Conservation (phyloP, 2,797 vertebrate species). For the Valencia hispanica region DNA sequence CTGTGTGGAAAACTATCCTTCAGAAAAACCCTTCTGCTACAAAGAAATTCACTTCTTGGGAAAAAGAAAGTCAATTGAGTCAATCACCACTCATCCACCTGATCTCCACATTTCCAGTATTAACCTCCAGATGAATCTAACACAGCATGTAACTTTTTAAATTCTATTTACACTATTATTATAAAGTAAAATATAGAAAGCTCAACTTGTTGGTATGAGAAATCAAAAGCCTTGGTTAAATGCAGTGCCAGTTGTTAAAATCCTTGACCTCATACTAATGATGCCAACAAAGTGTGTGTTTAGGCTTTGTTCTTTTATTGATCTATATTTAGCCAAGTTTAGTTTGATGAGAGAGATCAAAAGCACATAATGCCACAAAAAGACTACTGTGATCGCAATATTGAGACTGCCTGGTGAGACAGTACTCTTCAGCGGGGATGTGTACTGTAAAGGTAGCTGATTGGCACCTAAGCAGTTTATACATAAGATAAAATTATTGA, state of each 20-base stretch:
- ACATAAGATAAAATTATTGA: too few relatives aligned
- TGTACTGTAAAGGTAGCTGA: neutral
- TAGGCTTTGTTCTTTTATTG: conserved; percentile 15
- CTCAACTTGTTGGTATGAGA: conserved; percentile 20
- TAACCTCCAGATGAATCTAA: too few relatives aligned
- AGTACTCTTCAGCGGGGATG: too few relatives aligned
- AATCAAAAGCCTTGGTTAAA: conserved; percentile 23
- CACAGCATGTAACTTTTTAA: too few relatives aligned
- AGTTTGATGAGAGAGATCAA: conserved; percentile 25
- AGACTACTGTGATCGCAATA: conserved; percentile 28
- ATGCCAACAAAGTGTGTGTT: conserved; percentile 24
- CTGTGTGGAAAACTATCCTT: neutral
- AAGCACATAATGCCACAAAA: conserved; percentile 6
- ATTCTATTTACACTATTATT: too few relatives aligned
- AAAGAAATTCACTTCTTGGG: neutral
- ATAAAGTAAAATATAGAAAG: conserved; percentile 13
- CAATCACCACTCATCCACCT: too few relatives aligned
- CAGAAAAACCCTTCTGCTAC: neutral
- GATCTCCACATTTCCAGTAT: too few relatives aligned
- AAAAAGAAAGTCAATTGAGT: neutral
- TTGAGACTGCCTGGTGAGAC: neutral
- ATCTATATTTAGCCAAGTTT: conserved; percentile 30
- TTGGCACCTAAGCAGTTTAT: too few relatives aligned
- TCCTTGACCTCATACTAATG: conserved; percentile 19
- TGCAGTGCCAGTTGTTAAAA: conserved; percentile 15